These are phyloP conservation scores for Nibea coibor DNA, from an alignment of 2,113 vertebrate genomes.

Conservation along the genomic window DNA sequence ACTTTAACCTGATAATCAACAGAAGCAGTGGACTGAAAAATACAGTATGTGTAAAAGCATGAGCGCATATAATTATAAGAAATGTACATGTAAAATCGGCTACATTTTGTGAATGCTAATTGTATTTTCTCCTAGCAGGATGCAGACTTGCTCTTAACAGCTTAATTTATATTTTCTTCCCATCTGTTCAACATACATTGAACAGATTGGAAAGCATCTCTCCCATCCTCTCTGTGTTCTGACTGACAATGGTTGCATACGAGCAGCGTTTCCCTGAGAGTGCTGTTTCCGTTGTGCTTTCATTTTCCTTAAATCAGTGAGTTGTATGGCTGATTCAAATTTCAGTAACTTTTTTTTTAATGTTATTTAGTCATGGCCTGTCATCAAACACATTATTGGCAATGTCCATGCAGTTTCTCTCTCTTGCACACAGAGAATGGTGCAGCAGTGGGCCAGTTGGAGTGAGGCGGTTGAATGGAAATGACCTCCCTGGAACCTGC, in stretches of 20 bases:
- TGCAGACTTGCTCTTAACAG: background rate
- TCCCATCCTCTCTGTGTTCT: background rate
- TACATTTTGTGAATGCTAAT: background rate
- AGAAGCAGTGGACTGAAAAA: background rate
- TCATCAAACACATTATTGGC: background rate
- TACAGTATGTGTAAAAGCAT: background rate
- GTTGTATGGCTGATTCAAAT: background rate
- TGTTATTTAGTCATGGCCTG: background rate
- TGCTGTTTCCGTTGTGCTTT: background rate
- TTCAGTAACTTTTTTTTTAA: background rate
- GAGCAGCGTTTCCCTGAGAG: background rate
- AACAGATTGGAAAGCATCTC: background rate
- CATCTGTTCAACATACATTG: background rate
- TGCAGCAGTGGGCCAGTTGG: conserved; percentile 40
- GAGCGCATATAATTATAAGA: background rate
- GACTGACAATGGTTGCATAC: background rate
- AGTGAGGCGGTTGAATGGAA: conserved; percentile 67
- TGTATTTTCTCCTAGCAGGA: background rate
- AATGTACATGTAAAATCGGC: background rate
- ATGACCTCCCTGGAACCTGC: conserved; percentile 69
- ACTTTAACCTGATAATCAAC: background rate
- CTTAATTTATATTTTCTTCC: background rate
- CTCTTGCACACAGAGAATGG: background rate
- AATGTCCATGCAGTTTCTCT: background rate
- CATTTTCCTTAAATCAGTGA: background rate